These are phyloP conservation scores for Gymnocheta viridis DNA, from an alignment of 2,888 invertebrate species.

Conservation along the genomic window DNA sequence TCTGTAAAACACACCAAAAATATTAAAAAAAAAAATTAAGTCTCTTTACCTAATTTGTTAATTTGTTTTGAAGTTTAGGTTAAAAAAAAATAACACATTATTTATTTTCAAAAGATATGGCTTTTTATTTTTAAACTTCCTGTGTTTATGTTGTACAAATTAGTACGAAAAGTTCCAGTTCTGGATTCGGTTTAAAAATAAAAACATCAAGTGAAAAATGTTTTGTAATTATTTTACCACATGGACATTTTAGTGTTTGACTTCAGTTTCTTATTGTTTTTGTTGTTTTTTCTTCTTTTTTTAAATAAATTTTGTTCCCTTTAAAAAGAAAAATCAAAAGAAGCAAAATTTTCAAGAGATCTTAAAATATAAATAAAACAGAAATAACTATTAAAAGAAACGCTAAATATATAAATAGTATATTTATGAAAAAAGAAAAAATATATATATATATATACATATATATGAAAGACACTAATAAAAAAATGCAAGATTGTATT, in stretches of 20 bases:
- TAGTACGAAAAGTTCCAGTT: conserved; percentile 26
- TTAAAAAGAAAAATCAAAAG: conserved; percentile 9
- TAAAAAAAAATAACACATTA: background rate
- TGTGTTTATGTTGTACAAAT: conserved; percentile 34
- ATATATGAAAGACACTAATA: conserved; percentile 29
- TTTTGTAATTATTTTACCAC: conserved; percentile 67
- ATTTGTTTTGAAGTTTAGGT: conserved; percentile 25
- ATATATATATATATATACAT: conserved; percentile 3
- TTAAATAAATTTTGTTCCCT: conserved; percentile 35
- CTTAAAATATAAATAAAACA: conserved; percentile 58
- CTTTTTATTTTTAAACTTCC: conserved; percentile 61
- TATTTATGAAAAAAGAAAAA: conserved; percentile 56
- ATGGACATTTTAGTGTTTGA: conserved; percentile 62
- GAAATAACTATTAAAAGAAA: conserved; percentile 61
- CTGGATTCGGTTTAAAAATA: background rate
- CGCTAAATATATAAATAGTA: conserved; percentile 62
- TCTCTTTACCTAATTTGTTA: conserved; percentile 16
- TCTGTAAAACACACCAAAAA: conserved; percentile 1
- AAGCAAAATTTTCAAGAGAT: conserved; percentile 46
- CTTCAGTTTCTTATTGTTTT: conserved; percentile 29
- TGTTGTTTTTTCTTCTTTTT: conserved; percentile 7
- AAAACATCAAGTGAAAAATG: conserved; percentile 32
- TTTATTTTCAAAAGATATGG: background rate
- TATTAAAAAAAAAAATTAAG: background rate
- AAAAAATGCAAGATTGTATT: conserved; percentile 53